phyloP scores from a whole-genome alignment of 1,140 invertebrate species.

The Frieseomelitta varia region DNA sequence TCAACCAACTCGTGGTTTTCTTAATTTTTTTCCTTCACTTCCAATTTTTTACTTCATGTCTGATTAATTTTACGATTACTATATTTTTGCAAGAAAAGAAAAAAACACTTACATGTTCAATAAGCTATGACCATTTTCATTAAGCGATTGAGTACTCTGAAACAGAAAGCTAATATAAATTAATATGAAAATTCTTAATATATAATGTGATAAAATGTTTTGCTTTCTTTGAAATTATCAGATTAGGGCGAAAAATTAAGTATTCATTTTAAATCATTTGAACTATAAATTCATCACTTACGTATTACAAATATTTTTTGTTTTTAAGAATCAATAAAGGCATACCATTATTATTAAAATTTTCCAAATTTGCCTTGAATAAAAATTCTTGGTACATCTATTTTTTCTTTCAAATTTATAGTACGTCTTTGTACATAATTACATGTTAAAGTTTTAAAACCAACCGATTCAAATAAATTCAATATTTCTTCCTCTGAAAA shows the following conservation, averaged over 20 bases:
- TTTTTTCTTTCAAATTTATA: slow-evolving; percentile 94
- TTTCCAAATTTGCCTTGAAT: slow-evolving; percentile 94
- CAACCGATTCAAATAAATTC: slow-evolving; percentile 85
- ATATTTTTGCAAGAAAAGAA: neutral
- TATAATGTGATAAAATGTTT: neutral
- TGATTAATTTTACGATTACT: neutral
- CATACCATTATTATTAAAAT: slow-evolving; percentile 68
- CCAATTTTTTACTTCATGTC: neutral
- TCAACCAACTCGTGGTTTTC: too few species aligned
- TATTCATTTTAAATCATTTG: slow-evolving; percentile 74
- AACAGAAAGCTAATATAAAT: slow-evolving; percentile 5
- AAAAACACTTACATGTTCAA: slow-evolving; percentile 1
- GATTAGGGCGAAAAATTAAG: slow-evolving; percentile 75
- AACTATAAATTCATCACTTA: slow-evolving; percentile 79
- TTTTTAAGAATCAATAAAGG: slow-evolving; percentile 13
- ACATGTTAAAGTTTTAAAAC: slow-evolving; percentile 87
- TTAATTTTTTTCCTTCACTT: too few species aligned
- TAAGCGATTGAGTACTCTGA: neutral
- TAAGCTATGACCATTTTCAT: neutral
- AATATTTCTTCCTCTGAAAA: slow-evolving; percentile 88
- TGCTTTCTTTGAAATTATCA: slow-evolving; percentile 53
- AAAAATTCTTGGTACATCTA: slow-evolving; percentile 95
- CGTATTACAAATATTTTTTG: neutral
- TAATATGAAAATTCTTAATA: neutral
- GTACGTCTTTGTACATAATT: slow-evolving; percentile 93